phyloP scores from a whole-genome alignment of 2,113 vertebrate genomes.

The Syrmaticus mikado region DNA sequence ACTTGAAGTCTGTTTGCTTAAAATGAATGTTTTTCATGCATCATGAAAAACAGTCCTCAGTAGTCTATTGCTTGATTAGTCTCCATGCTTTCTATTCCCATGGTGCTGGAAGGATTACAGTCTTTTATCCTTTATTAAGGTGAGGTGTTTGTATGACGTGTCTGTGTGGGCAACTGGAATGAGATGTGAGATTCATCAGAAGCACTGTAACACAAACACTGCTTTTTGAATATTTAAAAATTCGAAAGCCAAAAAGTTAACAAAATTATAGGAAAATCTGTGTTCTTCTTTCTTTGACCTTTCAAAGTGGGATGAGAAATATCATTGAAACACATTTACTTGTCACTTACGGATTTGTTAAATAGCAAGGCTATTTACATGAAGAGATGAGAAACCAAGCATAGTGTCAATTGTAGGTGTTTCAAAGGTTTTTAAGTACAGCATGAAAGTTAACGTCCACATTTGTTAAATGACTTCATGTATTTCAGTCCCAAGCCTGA shows the following conservation, averaged over 20 bases:
- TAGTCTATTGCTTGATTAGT: not conserved
- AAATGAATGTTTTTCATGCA: not conserved
- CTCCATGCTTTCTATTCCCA: not conserved
- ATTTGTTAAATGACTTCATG: slow-evolving; percentile 11
- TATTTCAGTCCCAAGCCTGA: not conserved
- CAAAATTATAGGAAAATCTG: not conserved
- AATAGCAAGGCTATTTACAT: not conserved
- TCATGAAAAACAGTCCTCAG: not conserved
- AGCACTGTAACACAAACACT: not conserved
- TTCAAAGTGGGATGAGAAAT: not conserved
- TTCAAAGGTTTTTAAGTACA: not conserved
- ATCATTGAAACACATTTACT: not conserved
- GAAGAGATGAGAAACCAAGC: not conserved
- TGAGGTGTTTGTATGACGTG: not conserved
- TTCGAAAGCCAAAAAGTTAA: not conserved
- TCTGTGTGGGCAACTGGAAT: not conserved
- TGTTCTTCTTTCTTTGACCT: not conserved
- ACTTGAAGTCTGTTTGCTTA: not conserved
- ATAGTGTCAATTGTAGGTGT: not conserved
- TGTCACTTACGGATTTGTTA: not conserved
- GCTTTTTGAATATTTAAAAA: not conserved
- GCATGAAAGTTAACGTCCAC: not conserved
- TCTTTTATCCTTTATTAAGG: not conserved
- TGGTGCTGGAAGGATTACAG: not conserved
- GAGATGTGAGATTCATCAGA: not conserved